Conservation (phyloP, 2,113 vertebrate genomes). For the Corydoras sp. region DNA sequence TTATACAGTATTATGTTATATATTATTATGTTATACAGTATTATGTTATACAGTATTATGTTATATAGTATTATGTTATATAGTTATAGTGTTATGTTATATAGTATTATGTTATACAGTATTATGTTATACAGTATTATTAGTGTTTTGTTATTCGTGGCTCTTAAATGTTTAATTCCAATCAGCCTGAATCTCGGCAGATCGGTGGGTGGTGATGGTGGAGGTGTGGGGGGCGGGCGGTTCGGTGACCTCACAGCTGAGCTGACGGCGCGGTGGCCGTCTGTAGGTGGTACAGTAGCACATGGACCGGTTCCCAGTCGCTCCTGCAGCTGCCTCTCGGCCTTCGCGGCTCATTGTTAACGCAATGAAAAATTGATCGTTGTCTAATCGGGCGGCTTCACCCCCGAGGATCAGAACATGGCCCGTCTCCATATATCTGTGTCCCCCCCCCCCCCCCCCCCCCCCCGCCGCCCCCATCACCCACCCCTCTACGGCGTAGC, state of each 20-base stretch:
- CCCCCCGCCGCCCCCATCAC: no score
- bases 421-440: background rate
- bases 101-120: no score
- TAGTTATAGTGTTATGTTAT: no score
- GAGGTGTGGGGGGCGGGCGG: no score
- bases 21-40: no score
- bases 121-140: no score
- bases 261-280: conserved; percentile 22
- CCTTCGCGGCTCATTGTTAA: conserved; percentile 28
- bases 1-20: no score
- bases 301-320: conserved; percentile 18
- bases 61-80: no score
- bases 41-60: no score
- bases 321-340: conserved; percentile 6
- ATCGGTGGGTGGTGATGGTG: background rate
- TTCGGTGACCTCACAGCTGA: conserved; percentile 15
- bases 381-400: conserved; percentile 32
- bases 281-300: conserved; percentile 22
- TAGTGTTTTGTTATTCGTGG: no score
- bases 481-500: no score
- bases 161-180: no score
- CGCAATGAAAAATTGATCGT: conserved; percentile 43
- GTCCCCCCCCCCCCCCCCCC: background rate
- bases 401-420: conserved; percentile 7
- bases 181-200: conserved; percentile 2